Conservation (phyloP, 2,888 invertebrate genomes). For the Odontocolon sp. region DNA sequence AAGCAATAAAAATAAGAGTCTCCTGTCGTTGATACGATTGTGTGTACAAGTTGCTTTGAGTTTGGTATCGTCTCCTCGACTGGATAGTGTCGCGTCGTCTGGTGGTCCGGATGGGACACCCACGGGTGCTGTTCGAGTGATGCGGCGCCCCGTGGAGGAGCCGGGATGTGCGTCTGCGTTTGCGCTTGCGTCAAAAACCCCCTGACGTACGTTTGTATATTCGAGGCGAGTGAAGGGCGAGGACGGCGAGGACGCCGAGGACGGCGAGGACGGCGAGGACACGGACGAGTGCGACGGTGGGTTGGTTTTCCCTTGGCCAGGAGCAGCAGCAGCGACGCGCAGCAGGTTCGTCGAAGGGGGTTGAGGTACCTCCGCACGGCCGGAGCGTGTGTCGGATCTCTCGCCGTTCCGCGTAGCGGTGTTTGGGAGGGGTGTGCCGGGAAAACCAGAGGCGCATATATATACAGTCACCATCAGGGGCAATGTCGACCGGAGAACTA, state of each 20-base stretch:
- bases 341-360: slow-evolving; percentile 9
- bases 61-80: slow-evolving; percentile 37
- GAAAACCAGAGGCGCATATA: slow-evolving; percentile 43
- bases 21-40: neutral
- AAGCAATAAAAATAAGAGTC: neutral
- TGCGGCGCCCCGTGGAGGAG: slow-evolving; percentile 35
- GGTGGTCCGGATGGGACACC: slow-evolving; percentile 62
- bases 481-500: slow-evolving; percentile 79
- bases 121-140: slow-evolving; percentile 36
- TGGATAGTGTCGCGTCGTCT: slow-evolving; percentile 63
- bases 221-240: slow-evolving; percentile 44
- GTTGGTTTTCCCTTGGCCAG: slow-evolving; percentile 42
- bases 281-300: slow-evolving; percentile 5
- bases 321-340: slow-evolving; percentile 8
- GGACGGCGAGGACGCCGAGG: neutral
- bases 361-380: slow-evolving; percentile 36
- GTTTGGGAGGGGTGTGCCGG: slow-evolving; percentile 54
- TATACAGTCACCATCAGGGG: slow-evolving; percentile 70
- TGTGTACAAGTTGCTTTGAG: neutral
- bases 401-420: neutral
- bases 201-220: slow-evolving; percentile 17
- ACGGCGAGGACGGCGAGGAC: slow-evolving; percentile 13
- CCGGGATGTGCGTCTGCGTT: slow-evolving; percentile 68
- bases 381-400: slow-evolving; percentile 49
- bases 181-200: slow-evolving; percentile 72